Evolutionary conservation across 1,140 invertebrate genomes (phyloP), one percentile per base, ranked within the genome.

Genomic region (Pentalonia nigronervosa): DNA sequence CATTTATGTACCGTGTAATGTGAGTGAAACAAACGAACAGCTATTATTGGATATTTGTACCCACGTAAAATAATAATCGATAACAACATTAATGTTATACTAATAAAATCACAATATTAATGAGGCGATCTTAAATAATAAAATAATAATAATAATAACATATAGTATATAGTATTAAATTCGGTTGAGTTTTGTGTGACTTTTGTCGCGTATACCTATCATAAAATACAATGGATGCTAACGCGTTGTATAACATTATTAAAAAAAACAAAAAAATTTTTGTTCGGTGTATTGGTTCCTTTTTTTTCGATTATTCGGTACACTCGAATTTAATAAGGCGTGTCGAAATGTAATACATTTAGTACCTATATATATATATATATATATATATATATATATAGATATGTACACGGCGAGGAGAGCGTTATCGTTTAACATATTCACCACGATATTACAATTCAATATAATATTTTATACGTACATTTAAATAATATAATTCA

Each of bases 401-500:
- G n/a, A 87, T 14, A 30, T 48, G 23, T 50, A 21, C 45, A 50
- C 23, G 47, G 17, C 41, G 48, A 89, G 23, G 34, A 90, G 23
- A 45, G 23, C 45, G 30, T 60, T 67, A 76, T 76, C 45, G 36
- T 45, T 67, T 90, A 90, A 90, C 41, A 90, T 90, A 90, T 90
- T 90, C 56, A 90, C 30, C 89, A 56, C 17, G n/a, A 76, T 90
- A 90, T 90, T 56, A 67, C 36, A 90, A 90, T 90, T 90, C 53
- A 67, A 67, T 67, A 45, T 87, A 87, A 41, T 41, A 90, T 45
- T 90, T 90, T 90, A 90, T 47, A 90, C 56, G n/a, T 47, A 17
- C 30, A 90, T 90, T 90, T 67, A 67, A 90, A 90, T 90, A 90
- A 45, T 90, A 67, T 90, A 90, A 90, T 36, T 60, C 34, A 30